Evolutionary conservation across 2,888 invertebrate species (phyloP), one percentile per base, ranked within the genome.

Genomic region (Philereme transversata): DNA sequence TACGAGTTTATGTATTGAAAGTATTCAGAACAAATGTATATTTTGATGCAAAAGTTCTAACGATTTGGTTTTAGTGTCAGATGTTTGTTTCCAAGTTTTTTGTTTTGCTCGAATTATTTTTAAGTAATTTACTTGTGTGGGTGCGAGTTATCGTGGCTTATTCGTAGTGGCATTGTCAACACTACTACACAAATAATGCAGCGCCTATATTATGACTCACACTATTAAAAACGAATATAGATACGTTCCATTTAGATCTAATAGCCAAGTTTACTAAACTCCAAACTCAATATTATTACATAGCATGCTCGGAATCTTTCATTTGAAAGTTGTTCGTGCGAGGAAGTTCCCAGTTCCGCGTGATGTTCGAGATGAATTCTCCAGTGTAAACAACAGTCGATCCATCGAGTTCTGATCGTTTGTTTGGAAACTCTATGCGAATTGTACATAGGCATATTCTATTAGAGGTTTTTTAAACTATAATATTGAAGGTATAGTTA

Each of bases 251-350:
- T 50, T 53, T 51, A 33, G 56, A 59, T 60, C 49, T 59, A 56
- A 62, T 51, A 59, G 62, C 44, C 9, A 62, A 60, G 59, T 59
- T 63, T 59, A 56, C 63, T 59, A 56, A 60, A 62, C 58, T 63
- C 68, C 65, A 72, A 72, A 75, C 74, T 74, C 74, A 74, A 78
- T 78, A 76, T 77, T 76, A 78, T 76, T 76, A 74, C 74, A 70
- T 69, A 70, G 67, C 52, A 76, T 68, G 75, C 71, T 76, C 67
- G 74, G 74, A 83, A 84, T 84, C 84, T 86, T 86, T 86, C 81
- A 83, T 85, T 84, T 85, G 81, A 84, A 86, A 87, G 75, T 86
- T 86, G 76, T 66, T 60, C 81, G 78, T 74, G 71, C 69, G 58
- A 52, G 72, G 47, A 62, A 70, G 68, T 66, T 70, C 62, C 38